phyloP scores from a whole-genome alignment of 2,888 invertebrate genomes.

The Eupithecia centaureata region DNA sequence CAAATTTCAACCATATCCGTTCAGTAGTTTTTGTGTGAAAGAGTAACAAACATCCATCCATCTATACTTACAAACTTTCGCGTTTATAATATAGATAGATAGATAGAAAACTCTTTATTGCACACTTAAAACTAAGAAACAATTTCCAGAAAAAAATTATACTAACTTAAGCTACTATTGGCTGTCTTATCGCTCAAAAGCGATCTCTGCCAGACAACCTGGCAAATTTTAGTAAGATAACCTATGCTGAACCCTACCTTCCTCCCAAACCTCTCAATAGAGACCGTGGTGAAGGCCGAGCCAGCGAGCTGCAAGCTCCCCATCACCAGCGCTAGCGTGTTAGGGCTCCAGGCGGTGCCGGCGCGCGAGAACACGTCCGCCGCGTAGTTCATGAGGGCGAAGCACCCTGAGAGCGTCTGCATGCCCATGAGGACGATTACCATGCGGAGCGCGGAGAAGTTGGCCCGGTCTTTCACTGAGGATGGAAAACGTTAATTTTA shows the following conservation, averaged over 20 bases:
- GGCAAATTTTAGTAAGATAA: not conserved
- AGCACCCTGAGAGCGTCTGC: constrained; percentile 72
- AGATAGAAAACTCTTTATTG: too few relatives aligned
- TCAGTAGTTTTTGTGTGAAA: too few relatives aligned
- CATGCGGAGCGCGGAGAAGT: constrained; percentile 67
- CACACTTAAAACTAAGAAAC: too few relatives aligned
- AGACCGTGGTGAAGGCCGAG: constrained; percentile 65
- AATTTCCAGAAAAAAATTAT: too few relatives aligned
- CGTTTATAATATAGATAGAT: too few relatives aligned
- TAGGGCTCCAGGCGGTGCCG: constrained; percentile 81
- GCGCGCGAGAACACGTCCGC: constrained; percentile 70
- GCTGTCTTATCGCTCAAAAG: too few relatives aligned
- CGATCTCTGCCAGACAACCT: too few relatives aligned
- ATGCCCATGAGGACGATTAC: constrained; percentile 64
- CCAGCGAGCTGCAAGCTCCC: constrained; percentile 66
- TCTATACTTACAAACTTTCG: too few relatives aligned
- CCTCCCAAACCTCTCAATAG: constrained; percentile 69
- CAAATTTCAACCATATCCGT: too few relatives aligned
- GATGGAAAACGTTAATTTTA: too few relatives aligned
- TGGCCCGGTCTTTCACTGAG: constrained; percentile 62
- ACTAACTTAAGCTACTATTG: too few relatives aligned
- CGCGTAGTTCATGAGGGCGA: constrained; percentile 74
- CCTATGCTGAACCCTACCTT: constrained; percentile 55
- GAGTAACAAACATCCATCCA: too few relatives aligned
- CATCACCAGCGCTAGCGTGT: constrained; percentile 63